These are phyloP conservation scores for Rana temporaria DNA, from an alignment of 2,113 vertebrate genomes.

Conservation along the genomic window DNA sequence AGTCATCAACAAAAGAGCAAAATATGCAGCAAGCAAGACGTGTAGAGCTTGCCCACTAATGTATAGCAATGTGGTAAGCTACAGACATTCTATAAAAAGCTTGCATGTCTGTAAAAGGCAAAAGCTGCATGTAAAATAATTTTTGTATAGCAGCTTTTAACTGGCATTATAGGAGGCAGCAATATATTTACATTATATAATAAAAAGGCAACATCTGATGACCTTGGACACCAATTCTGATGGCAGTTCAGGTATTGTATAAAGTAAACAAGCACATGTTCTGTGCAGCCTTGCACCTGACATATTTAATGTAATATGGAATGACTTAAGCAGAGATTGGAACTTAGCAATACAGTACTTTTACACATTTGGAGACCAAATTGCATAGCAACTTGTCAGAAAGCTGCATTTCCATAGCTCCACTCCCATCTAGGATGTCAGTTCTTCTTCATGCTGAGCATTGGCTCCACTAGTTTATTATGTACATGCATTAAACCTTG, in stretches of 20 bases:
- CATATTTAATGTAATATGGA: conserved; percentile 69
- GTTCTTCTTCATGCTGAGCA: conserved; percentile 83
- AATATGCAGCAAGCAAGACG: neutral
- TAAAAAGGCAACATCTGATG: neutral
- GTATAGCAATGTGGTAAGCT: neutral
- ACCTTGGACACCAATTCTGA: neutral
- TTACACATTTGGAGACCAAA: conserved; percentile 62
- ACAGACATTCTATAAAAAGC: neutral
- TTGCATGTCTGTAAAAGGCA: neutral
- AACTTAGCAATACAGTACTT: conserved; percentile 70
- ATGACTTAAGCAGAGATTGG: conserved; percentile 59
- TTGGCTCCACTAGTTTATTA: conserved; percentile 86
- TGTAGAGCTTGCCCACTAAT: neutral
- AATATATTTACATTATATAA: conserved; percentile 4
- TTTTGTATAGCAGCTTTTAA: neutral
- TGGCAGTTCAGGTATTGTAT: no score
- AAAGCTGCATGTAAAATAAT: neutral
- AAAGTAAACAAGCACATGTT: no score
- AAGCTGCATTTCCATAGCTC: conserved; percentile 66
- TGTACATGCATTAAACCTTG: conserved; percentile 86
- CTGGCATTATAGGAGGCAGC: neutral
- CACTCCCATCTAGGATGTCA: conserved; percentile 70
- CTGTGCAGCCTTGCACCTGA: no score
- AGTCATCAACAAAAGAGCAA: no score
- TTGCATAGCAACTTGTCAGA: conserved; percentile 72